Evolutionary conservation across 2,797 vertebrate genomes (phyloP), one percentile per base, ranked within the genome.

Genomic region (Halcyon chelicuti): DNA sequence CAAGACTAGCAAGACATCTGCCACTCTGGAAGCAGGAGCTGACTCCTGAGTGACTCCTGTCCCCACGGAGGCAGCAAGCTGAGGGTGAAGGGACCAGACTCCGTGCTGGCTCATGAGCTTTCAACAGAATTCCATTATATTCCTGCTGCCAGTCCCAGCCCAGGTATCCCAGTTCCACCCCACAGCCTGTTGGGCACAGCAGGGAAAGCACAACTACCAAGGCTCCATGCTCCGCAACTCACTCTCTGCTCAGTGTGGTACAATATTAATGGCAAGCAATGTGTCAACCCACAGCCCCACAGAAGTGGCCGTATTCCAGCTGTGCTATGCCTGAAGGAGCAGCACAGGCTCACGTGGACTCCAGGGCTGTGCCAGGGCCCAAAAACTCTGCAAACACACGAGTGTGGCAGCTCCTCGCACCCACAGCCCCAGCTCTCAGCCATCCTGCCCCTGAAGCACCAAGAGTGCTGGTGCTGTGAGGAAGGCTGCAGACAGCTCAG

Each of bases 321-420:
- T 55, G 91, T 1, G 74, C 67, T 7, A 2, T 1, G 15, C 62
- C 81, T 12, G 3, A 0, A 67, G 88, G 82, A 51, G 44, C 44
- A 57, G 14, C 35, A 26, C 16, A 0, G 66, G 57, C 76, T 97
- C 84, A 21, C 49, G 60, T 47, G 39, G 17, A 18, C 54, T 20
- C 10, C 83, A 35, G 80, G 70, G 58, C 58, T 61, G 19, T 0
- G 8, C n/a, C 2, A 26, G 61, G 33, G 15, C 37, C 21, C 13
- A 0, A 29, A 33, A 37, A 3, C 46, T 29, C 12, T 2, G 0
- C 26, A 47, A 2, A 4, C 29, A 8, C 1, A 1, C 0, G 1
- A 2, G 9, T 0, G 9, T 7, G 7, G 39, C 5, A 21, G 25
- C 4, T 11, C 35, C 35, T 62, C 0, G 2, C 19, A 15, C 22